Conservation (phyloP, 2,113 vertebrate species). For the Menura novaehollandiae region DNA sequence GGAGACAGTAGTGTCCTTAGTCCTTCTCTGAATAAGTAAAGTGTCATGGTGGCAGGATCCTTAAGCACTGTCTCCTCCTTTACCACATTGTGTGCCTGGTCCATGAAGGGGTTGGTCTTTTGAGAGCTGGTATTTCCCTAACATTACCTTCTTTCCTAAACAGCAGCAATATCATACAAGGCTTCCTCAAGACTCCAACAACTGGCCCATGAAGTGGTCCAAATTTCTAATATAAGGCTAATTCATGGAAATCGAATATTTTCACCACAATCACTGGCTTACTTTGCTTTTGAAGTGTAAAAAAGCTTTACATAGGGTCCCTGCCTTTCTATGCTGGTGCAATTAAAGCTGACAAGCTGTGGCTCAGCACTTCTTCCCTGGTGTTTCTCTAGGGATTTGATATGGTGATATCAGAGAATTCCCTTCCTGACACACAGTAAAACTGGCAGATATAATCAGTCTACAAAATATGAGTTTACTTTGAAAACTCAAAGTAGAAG, state of each 20-base stretch:
- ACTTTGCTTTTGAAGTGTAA: neutral
- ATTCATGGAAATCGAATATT: neutral
- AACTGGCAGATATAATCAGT: neutral
- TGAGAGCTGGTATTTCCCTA: neutral
- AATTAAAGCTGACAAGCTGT: neutral
- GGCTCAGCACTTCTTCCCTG: neutral
- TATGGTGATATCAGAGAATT: neutral
- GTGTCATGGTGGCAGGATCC: neutral
- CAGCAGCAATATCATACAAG: neutral
- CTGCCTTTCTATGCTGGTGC: neutral
- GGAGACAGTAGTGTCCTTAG: neutral
- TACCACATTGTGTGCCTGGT: neutral
- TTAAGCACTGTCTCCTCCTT: neutral
- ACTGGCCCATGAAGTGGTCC: neutral
- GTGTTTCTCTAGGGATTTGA: neutral
- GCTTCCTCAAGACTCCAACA: neutral
- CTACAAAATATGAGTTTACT: neutral
- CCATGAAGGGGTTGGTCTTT: accelerated
- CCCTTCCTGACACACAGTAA: neutral
- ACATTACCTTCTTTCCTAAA: neutral
- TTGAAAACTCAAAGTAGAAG: neutral
- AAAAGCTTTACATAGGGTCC: neutral
- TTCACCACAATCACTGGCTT: neutral
- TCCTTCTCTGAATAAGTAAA: neutral
- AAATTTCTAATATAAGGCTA: neutral